Evolutionary conservation across 2,888 invertebrate genomes (phyloP).

Genomic region (Hypercompe scribonia): DNA sequence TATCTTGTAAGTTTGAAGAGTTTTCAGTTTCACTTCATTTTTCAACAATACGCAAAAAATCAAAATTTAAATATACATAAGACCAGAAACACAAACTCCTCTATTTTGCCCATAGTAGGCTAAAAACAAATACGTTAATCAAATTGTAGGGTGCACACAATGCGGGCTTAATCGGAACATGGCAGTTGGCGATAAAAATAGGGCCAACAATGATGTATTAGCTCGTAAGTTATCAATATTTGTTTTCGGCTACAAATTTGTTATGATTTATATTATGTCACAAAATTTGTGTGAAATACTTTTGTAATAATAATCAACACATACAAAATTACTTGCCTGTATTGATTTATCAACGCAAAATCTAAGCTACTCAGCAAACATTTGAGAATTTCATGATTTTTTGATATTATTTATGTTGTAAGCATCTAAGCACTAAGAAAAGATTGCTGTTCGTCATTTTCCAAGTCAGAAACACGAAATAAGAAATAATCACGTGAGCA

Average conservation of each 20-base stretch:
- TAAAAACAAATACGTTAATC: constrained; percentile 46
- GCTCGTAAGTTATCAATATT: constrained; percentile 2
- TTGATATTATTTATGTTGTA: no score
- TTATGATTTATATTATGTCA: not conserved
- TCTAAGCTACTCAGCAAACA: no score
- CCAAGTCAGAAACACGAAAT: no score
- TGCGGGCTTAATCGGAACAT: constrained; percentile 47
- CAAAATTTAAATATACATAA: not conserved
- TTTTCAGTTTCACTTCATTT: no score
- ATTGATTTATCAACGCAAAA: no score
- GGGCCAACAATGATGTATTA: constrained; percentile 29
- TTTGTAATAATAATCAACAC: not conserved
- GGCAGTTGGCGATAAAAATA: constrained; percentile 43
- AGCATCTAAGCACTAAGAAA: no score
- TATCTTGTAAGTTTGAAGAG: no score
- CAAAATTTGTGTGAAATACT: not conserved
- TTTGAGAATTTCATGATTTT: no score
- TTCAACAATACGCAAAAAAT: no score
- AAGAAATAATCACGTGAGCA: no score
- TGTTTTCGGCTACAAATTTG: not conserved
- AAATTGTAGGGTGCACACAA: constrained; percentile 45
- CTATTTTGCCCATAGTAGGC: constrained; percentile 23
- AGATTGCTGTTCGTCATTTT: no score
- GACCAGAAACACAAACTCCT: constrained; percentile 11
- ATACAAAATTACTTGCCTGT: no score